Evolutionary conservation across 1,140 invertebrate species (phyloP).

Genomic region (Heliconius himera): DNA sequence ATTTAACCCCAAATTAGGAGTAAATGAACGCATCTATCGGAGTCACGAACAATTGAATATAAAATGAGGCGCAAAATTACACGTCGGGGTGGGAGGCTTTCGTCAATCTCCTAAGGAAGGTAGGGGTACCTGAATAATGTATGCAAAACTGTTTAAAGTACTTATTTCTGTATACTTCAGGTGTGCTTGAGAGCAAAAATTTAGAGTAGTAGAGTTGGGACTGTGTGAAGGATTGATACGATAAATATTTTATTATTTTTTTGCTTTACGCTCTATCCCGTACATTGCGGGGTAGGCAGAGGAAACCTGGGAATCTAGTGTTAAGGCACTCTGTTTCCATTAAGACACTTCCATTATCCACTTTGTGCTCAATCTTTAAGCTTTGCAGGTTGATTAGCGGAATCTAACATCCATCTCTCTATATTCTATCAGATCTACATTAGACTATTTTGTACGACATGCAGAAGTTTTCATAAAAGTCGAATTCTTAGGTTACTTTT

Average conservation of each 20-base stretch:
- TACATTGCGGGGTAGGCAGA: too few species aligned
- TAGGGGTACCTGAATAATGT: not conserved
- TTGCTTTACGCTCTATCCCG: too few species aligned
- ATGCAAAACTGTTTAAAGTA: not conserved
- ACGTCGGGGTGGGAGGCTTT: not conserved
- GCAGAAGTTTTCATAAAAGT: too few species aligned
- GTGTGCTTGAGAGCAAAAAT: slow-evolving; percentile 2
- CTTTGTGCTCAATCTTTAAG: too few species aligned
- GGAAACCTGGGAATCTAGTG: too few species aligned
- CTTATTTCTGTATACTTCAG: not conserved
- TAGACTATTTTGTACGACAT: too few species aligned
- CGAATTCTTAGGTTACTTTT: too few species aligned
- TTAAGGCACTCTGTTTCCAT: too few species aligned
- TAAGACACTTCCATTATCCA: too few species aligned
- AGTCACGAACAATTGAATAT: slow-evolving; percentile 15
- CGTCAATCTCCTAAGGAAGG: slow-evolving; percentile 4
- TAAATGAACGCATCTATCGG: slow-evolving; percentile 4
- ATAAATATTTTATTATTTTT: not conserved
- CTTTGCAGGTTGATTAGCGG: too few species aligned
- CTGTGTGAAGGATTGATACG: not conserved
- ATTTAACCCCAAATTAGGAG: not conserved
- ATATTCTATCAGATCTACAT: too few species aligned
- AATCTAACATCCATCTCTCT: too few species aligned
- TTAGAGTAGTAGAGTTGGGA: not conserved
- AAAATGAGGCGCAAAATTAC: slow-evolving; percentile 3